Evolutionary conservation across 2,797 vertebrate genomes (phyloP).

Genomic region (Carcharodon carcharias): DNA sequence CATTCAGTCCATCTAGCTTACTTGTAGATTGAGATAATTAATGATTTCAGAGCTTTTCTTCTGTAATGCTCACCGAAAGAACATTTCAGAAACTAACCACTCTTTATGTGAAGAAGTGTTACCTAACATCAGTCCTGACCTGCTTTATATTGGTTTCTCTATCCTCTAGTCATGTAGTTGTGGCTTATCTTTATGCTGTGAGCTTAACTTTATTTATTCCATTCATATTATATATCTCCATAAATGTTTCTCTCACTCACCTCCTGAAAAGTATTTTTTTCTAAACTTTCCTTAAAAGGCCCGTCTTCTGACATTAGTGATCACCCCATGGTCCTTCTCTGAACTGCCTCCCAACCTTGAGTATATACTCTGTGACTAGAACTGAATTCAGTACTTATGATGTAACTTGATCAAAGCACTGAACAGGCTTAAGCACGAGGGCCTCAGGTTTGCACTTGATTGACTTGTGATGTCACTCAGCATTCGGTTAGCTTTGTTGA

Average conservation of each 20-base stretch:
- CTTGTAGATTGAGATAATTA: neutral
- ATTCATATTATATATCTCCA: neutral
- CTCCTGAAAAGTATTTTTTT: neutral
- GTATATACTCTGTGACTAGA: neutral
- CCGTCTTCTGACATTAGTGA: neutral
- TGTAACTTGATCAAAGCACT: neutral
- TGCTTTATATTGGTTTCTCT: neutral
- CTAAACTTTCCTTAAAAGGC: neutral
- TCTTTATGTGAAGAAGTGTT: neutral
- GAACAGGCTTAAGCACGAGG: neutral
- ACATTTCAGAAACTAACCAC: neutral
- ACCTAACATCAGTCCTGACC: neutral
- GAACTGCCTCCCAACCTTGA: neutral
- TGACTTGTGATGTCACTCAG: neutral
- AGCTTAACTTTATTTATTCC: neutral
- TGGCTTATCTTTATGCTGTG: neutral
- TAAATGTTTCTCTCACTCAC: neutral
- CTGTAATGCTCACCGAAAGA: neutral
- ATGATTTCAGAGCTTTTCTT: slow-evolving; percentile 12
- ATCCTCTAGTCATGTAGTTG: neutral
- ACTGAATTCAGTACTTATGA: neutral
- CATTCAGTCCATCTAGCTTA: neutral
- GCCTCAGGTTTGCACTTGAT: neutral
- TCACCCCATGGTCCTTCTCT: neutral
- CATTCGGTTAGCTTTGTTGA: neutral